Evolutionary conservation across 2,113 vertebrate genomes (phyloP).

Genomic region (Micronycteris hirsuta): DNA sequence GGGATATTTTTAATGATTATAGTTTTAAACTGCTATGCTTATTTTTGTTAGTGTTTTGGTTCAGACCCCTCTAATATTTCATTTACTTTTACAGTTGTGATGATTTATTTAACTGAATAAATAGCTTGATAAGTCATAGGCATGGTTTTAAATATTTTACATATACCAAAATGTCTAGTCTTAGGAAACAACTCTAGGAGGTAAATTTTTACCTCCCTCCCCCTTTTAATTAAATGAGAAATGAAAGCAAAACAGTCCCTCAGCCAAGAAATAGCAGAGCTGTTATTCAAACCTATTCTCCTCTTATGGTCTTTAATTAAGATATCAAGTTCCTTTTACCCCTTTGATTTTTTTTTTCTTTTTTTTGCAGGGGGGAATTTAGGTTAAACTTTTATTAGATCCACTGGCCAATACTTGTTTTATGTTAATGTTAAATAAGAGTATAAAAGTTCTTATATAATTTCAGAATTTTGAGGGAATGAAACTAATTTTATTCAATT

Average conservation of each 20-base stretch:
- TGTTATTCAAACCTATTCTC: background rate
- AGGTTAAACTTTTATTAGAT: background rate
- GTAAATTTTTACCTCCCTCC: background rate
- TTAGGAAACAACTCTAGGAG: background rate
- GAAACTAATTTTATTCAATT: background rate
- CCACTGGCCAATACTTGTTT: background rate
- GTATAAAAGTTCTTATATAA: background rate
- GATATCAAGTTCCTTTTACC: background rate
- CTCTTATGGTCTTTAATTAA: background rate
- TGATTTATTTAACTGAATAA: background rate
- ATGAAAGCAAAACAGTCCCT: background rate
- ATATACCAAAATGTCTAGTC: background rate
- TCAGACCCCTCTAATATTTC: background rate
- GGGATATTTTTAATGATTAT: background rate
- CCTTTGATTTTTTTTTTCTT: background rate
- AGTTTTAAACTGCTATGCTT: background rate
- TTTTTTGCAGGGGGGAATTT: background rate
- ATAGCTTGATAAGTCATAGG: background rate
- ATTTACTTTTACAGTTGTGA: background rate
- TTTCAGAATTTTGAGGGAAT: background rate
- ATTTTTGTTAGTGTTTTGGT: background rate
- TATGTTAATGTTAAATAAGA: background rate
- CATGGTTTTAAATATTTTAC: background rate
- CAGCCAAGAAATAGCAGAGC: background rate
- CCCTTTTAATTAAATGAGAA: background rate